Percentiles rank a stretch among this genome's conserved stretches.
phyloP scores from a whole-genome alignment of 2,888 invertebrate genomes.

The Troides aeacus region DNA sequence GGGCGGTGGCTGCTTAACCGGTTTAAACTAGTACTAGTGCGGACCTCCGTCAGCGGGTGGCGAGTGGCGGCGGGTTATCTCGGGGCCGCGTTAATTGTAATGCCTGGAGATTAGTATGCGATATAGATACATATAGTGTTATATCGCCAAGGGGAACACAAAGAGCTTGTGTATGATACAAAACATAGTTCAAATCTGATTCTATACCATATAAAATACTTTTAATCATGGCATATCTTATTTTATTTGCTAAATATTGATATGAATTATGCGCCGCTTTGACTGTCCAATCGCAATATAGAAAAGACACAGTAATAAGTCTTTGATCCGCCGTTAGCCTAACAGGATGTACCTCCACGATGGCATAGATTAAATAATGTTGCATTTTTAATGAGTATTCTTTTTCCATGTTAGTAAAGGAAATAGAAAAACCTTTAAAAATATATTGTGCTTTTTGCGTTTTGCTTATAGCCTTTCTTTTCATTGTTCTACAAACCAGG shows the following conservation, averaged over 20 bases:
- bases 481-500: too few relatives aligned
- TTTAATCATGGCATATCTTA: not conserved
- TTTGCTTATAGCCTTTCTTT: too few relatives aligned
- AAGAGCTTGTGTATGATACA: conserved; percentile 2
- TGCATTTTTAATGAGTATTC: too few relatives aligned
- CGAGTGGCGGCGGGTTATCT: conserved; percentile 78
- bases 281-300: too few relatives aligned
- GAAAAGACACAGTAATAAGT: too few relatives aligned
- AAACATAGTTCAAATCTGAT: not conserved
- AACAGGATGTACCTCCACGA: too few relatives aligned
- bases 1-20: conserved; percentile 74
- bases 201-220: not conserved
- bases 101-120: conserved; percentile 72
- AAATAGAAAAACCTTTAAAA: too few relatives aligned
- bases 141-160: conserved; percentile 32
- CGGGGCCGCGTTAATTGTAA: conserved; percentile 78
- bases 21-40: conserved; percentile 71
- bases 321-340: too few relatives aligned
- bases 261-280: too few relatives aligned
- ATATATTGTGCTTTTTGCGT: too few relatives aligned
- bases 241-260: not conserved
- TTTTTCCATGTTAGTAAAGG: too few relatives aligned
- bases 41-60: conserved; percentile 77
- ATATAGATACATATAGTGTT: conserved; percentile 56
- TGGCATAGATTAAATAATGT: too few relatives aligned